A percentile compares a stretch with the other conserved stretches of the same genome.
Conservation (phyloP, 2,888 invertebrate genomes). For the Girardia tigrina region DNA sequence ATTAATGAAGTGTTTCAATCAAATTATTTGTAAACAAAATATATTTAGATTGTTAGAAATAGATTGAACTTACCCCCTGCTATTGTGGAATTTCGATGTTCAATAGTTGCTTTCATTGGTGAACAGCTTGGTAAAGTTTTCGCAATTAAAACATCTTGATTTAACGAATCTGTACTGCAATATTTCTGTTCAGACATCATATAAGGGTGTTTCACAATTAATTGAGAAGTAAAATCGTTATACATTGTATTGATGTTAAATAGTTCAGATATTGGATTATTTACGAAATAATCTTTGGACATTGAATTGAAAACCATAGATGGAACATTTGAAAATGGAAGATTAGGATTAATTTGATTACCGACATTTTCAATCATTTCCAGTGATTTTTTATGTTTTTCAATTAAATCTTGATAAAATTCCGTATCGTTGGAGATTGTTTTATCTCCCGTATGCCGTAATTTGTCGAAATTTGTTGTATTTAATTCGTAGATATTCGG, state of each 20-base stretch:
- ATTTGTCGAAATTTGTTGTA: no score
- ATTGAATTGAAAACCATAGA: background rate
- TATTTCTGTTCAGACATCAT: background rate
- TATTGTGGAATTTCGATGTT: background rate
- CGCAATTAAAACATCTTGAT: background rate
- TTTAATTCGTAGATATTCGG: background rate
- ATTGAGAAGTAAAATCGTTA: background rate
- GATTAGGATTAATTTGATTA: background rate
- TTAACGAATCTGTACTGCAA: no score
- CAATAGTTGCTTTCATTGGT: background rate
- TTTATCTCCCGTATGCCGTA: background rate
- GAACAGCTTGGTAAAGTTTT: background rate
- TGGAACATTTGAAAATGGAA: background rate
- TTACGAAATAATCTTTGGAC: background rate
- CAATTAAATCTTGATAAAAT: constrained; percentile 6
- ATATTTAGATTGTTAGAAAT: no score
- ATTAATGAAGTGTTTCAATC: no score
- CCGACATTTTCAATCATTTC: constrained; percentile 23
- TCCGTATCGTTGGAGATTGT: background rate
- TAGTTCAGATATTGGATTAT: background rate
- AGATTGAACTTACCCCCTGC: background rate
- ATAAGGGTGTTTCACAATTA: background rate
- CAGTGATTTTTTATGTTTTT: background rate
- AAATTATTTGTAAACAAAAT: no score
- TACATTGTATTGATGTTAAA: background rate